Conservation (phyloP, 2,888 invertebrate species). For the Shargacucullia verbasci region DNA sequence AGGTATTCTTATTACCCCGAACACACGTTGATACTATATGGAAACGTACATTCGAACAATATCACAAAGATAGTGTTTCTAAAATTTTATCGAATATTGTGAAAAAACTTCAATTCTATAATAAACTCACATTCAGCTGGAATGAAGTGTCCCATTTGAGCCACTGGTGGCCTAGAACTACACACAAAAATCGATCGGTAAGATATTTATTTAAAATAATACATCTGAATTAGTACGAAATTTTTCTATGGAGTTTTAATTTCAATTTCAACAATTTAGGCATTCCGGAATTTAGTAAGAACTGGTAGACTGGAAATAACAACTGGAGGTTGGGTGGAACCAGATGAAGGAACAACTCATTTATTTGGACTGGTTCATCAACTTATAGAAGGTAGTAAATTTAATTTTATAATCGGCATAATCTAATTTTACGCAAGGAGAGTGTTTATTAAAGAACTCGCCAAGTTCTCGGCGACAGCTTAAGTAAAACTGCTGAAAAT, state of each 20-base stretch:
- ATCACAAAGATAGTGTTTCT: slow-evolving; percentile 72
- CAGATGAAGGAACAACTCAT: slow-evolving; percentile 96
- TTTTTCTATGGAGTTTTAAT: background rate
- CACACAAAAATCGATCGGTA: slow-evolving; percentile 75
- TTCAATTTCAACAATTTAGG: slow-evolving; percentile 69
- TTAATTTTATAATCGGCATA: no score
- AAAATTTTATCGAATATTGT: slow-evolving; percentile 78
- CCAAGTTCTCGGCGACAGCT: no score
- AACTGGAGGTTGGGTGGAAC: slow-evolving; percentile 98
- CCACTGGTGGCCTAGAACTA: slow-evolving; percentile 77
- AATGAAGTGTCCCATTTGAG: slow-evolving; percentile 83
- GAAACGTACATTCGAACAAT: slow-evolving; percentile 74
- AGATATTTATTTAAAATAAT: slow-evolving; percentile 14
- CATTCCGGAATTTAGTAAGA: slow-evolving; percentile 92
- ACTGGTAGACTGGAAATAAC: slow-evolving; percentile 96
- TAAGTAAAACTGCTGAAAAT: no score
- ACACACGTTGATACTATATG: slow-evolving; percentile 78
- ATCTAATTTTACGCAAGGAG: no score
- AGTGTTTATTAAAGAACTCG: no score
- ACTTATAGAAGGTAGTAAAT: slow-evolving; percentile 93
- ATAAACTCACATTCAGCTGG: slow-evolving; percentile 80
- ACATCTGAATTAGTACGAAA: no score
- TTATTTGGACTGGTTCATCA: slow-evolving; percentile 96
- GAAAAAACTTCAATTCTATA: slow-evolving; percentile 81
- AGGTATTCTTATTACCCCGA: slow-evolving; percentile 81